phyloP scores from a whole-genome alignment of 1,140 invertebrate species.

The Lutraria rhynchaena region DNA sequence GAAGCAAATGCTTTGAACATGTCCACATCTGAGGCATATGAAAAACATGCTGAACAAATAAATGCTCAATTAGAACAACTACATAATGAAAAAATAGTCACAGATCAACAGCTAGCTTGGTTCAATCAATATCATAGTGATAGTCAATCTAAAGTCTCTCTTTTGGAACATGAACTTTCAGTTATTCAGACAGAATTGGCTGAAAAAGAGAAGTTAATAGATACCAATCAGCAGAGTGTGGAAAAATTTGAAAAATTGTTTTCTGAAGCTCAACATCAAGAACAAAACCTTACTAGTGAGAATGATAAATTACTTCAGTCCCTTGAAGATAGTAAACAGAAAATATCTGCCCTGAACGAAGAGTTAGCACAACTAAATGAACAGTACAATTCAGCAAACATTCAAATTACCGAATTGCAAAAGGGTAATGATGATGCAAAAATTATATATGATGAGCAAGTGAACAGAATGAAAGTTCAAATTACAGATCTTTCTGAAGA shows the following conservation, averaged over 20 bases:
- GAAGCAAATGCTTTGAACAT: constrained; percentile 7
- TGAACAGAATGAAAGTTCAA: background rate
- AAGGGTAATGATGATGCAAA: background rate
- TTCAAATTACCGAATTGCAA: background rate
- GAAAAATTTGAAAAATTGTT: constrained; percentile 11
- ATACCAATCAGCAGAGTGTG: background rate
- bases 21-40: constrained; percentile 23
- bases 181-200: constrained; percentile 6
- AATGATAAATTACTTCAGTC: constrained; percentile 8
- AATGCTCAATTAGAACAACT: constrained; percentile 28
- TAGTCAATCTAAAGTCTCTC: constrained; percentile 15
- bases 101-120: constrained; percentile 38
- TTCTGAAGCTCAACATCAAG: constrained; percentile 13
- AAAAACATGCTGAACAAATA: constrained; percentile 22
- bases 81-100: constrained; percentile 7
- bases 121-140: constrained; percentile 45
- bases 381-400: background rate
- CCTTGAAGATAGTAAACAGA: background rate
- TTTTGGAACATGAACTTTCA: constrained; percentile 4
- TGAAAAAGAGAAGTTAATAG: background rate
- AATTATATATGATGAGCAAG: background rate
- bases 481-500: background rate
- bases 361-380: background rate
- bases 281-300: constrained; percentile 19
- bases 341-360: background rate